A percentile compares a stretch with the other conserved stretches of the same genome.
Evolutionary conservation across 2,113 vertebrate species (phyloP).

Genomic region (Merops nubicus): DNA sequence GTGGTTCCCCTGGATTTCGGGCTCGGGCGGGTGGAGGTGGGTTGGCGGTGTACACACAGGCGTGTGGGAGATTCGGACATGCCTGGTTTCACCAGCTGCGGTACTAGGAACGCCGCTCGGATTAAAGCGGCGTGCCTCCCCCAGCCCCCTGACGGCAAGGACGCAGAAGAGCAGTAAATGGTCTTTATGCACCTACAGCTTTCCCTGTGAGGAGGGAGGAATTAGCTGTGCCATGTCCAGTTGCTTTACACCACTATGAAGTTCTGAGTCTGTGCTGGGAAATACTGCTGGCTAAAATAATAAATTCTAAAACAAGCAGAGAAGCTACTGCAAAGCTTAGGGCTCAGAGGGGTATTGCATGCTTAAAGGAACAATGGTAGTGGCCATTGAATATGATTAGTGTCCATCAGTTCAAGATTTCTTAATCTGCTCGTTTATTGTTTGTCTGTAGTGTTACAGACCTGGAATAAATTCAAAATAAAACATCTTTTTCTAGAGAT

Average conservation of each 20-base stretch:
- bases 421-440: not conserved
- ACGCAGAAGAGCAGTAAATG: not conserved
- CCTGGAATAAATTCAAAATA: not conserved
- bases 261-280: not conserved
- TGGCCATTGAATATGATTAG: not conserved
- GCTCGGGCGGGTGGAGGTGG: not conserved
- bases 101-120: rapidly evolving
- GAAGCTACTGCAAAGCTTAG: not conserved
- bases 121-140: not conserved
- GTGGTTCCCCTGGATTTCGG: rapidly evolving
- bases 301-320: not conserved
- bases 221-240: not conserved
- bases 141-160: not conserved
- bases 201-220: not conserved
- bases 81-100: not conserved
- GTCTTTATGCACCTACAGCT: not conserved
- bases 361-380: not conserved
- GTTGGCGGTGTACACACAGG: not conserved
- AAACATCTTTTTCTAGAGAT: not conserved
- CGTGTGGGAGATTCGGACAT: rapidly evolving
- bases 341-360: not conserved
- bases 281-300: not conserved
- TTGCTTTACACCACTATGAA: not conserved
- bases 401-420: not conserved
- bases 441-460: not conserved